Conservation (phyloP, 2,797 vertebrate genomes). For the Cossypha dichroa region DNA sequence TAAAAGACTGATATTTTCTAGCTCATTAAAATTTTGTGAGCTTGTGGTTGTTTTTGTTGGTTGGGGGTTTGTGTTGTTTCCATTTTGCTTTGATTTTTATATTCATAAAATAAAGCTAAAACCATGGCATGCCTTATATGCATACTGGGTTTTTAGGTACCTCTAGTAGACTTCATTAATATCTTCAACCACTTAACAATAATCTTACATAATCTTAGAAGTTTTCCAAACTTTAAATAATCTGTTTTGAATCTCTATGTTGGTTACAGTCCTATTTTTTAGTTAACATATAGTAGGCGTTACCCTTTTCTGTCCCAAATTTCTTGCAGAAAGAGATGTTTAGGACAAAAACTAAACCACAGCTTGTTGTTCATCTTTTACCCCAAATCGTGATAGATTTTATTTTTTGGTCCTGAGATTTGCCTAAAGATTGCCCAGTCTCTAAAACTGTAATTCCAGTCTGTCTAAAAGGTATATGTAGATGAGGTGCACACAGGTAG, state of each 20-base stretch:
- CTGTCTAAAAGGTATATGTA: background rate
- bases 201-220: background rate
- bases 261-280: background rate
- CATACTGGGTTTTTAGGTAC: background rate
- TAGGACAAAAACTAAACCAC: background rate
- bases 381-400: background rate
- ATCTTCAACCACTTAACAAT: background rate
- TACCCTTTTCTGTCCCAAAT: background rate
- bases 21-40: background rate
- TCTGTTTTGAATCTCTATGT: background rate
- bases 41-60: background rate
- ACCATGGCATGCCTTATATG: background rate
- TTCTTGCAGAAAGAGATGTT: background rate
- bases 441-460: background rate
- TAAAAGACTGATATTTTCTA: background rate
- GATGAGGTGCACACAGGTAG: background rate
- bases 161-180: background rate
- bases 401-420: background rate
- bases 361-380: background rate
- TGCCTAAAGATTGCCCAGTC: background rate
- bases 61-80: rapidly evolving
- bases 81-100: background rate
- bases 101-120: background rate
- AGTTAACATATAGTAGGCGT: background rate
- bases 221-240: background rate